Conservation (phyloP, 2,797 vertebrate species). For the Bradypus variegatus region DNA sequence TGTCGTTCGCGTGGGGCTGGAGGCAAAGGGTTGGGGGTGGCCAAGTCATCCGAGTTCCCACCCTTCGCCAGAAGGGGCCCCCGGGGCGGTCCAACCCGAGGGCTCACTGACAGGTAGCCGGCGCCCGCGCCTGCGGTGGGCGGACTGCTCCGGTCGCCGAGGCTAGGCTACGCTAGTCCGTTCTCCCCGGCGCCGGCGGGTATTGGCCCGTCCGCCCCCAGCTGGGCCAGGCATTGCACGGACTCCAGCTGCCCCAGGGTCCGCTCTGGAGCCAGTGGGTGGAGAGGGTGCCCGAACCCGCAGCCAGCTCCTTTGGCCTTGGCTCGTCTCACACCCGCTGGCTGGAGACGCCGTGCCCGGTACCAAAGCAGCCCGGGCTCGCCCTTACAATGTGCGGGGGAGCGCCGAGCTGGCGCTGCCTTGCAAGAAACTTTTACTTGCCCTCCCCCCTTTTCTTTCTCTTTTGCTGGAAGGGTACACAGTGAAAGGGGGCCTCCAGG, state of each 20-base stretch:
- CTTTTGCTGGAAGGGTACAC: background rate
- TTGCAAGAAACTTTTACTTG: slow-evolving; percentile 58
- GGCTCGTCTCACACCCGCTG: background rate
- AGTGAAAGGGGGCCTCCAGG: background rate
- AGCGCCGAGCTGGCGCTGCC: slow-evolving; percentile 42
- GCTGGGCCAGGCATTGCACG: background rate
- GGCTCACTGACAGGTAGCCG: slow-evolving; percentile 29
- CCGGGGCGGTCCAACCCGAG: background rate
- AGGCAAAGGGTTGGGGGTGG: background rate
- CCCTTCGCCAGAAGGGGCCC: background rate
- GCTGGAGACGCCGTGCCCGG: background rate
- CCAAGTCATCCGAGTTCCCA: background rate
- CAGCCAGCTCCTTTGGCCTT: background rate
- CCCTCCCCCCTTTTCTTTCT: background rate
- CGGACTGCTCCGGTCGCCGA: background rate
- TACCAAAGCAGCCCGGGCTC: background rate
- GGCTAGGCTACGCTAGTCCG: background rate
- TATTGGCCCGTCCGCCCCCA: background rate
- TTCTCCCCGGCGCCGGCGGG: background rate
- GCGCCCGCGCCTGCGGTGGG: background rate
- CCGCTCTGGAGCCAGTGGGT: background rate
- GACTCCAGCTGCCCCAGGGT: background rate
- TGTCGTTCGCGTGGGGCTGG: background rate
- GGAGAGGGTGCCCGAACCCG: background rate
- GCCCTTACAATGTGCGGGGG: background rate